Evolutionary conservation across 1,140 invertebrate genomes (phyloP), one percentile per base, ranked within the genome.

Genomic region (Trichonephila inaurata): DNA sequence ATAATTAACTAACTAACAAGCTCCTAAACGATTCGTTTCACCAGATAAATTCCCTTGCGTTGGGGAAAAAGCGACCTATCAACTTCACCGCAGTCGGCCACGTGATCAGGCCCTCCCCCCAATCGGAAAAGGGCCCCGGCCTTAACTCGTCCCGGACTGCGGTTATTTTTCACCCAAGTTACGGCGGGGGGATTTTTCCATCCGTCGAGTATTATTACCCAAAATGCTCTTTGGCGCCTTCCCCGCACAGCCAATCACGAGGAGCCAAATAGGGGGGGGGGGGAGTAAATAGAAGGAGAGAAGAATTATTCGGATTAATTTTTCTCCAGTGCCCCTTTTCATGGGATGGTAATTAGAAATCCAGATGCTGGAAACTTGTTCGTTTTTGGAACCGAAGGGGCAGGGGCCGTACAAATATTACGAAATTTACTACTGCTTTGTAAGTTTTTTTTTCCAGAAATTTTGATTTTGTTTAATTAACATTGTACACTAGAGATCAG

Each of bases 301-400:
- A 88, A 77, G 62, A 92, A 85, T 86, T 92, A 88, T 86, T 85
- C 91, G 58, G 91, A 86, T 92, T 90, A 90, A 90, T 90, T 90
- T 90, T 90, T 90, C 89, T 51, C 44, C 64, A 51, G 89, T 90
- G 64, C 89, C 66, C 60, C 89, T 90, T 90, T 90, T 60, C 89
- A 90, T 90, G 89, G n/a, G 89, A 90, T 69, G 89, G 89, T 90
- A 90, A 90, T 90, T 90, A 90, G 89, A 90, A 90, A 90, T 90
- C 69, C 89, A 90, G 89, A 90, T 90, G 89, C 64, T 90, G 51
- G 51, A 51, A 51, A 51, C 88, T 14, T 77, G 16, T 77, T 24
- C 72, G 28, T 77, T 77, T 77, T 24, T 8, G 33, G 33, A 77
- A 14, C 18, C 12, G 33, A 77, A 14, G 7, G 72, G 72, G 4